phyloP scores from a whole-genome alignment of 2,797 vertebrate genomes.

The Coccyzus lansbergi region DNA sequence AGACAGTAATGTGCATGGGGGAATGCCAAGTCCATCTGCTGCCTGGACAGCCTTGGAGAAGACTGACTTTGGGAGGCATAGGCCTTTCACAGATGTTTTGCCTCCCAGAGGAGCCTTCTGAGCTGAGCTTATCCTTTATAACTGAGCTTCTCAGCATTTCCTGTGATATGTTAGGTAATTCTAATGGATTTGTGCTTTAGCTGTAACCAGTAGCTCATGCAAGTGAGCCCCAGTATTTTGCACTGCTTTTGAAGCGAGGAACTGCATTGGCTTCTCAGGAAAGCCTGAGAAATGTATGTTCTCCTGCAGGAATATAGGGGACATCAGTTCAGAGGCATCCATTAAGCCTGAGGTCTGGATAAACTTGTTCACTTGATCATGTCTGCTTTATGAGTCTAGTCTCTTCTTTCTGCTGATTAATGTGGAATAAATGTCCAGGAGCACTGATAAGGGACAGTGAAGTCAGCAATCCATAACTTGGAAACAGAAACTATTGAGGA shows the following conservation, averaged over 20 bases:
- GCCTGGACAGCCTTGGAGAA: not conserved
- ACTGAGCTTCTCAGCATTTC: not conserved
- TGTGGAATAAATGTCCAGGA: not conserved
- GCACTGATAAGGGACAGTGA: not conserved
- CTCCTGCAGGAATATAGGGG: not conserved
- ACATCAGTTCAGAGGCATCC: fast-evolving
- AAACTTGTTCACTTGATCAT: not conserved
- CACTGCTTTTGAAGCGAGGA: not conserved
- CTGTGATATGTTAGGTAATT: not conserved
- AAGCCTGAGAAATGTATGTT: not conserved
- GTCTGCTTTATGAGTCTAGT: not conserved
- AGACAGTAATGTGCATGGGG: not conserved
- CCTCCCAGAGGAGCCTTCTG: not conserved
- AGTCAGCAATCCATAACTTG: not conserved
- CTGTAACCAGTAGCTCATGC: not conserved
- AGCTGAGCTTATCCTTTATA: not conserved
- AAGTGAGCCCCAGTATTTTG: not conserved
- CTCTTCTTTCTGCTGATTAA: not conserved
- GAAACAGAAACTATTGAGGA: not conserved
- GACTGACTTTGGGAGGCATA: not conserved
- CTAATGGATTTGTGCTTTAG: not conserved
- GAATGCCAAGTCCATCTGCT: not conserved
- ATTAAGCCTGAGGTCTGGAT: not conserved
- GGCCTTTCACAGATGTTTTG: not conserved
- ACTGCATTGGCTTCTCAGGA: not conserved